Evolutionary conservation across 2,113 vertebrate species (phyloP).

Genomic region (Equus przewalskii): DNA sequence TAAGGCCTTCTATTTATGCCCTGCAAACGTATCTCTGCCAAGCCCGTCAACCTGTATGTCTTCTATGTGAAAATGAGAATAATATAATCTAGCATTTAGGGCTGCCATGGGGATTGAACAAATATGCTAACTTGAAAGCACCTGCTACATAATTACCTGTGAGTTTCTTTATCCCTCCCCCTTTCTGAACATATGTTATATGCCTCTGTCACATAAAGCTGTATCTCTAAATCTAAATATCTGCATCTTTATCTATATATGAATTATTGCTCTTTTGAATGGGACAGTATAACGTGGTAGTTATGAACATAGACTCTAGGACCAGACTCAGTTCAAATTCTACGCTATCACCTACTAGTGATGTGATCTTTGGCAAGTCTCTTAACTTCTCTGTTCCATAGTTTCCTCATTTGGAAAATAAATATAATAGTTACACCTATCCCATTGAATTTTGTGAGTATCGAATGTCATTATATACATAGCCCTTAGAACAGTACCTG

Average conservation of each 20-base stretch:
- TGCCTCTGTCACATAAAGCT: neutral
- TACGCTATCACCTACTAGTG: neutral
- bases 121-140: conserved; percentile 45
- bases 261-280: neutral
- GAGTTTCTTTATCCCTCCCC: neutral
- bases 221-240: neutral
- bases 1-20: neutral
- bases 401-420: neutral
- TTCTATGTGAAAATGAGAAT: conserved; percentile 58
- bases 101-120: conserved; percentile 29
- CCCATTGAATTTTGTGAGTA: neutral
- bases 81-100: conserved; percentile 42
- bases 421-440: neutral
- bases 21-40: neutral
- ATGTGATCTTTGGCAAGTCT: neutral
- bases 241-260: neutral
- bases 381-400: neutral
- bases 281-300: neutral
- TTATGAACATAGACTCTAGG: neutral
- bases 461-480: neutral
- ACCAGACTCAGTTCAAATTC: neutral
- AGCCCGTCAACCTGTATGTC: neutral
- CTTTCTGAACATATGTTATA: neutral
- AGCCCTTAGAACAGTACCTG: neutral
- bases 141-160: conserved; percentile 32